Base-by-base conservation (phyloP, 2,797 vertebrate genomes). In the Eulemur rubriventer region DNA sequence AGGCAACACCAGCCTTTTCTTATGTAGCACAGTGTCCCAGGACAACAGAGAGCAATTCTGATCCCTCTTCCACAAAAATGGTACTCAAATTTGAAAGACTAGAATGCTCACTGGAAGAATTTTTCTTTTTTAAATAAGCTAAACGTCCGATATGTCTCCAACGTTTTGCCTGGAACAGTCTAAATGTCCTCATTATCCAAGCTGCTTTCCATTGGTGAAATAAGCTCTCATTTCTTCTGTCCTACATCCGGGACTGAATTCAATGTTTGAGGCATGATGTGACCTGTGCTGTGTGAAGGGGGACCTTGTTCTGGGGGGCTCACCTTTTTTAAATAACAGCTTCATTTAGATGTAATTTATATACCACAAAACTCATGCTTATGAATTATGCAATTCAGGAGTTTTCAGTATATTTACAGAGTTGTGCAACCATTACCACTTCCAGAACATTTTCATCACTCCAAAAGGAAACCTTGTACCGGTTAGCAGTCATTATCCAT, bases 281-380 rank as follows among this genome's bases (percentile, higher is more conserved):
- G 50, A 78, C 17, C 28, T 55, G 69, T 20, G 50, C 13, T 69
- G 35, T 79, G 7, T 18, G 48, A 78, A 82, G 28, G 30, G 28
- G 52, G 22, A 69, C 26, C 35, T 52, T 87, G 11, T 65, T 70
- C 28, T 48, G 14, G 50, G 46, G 24, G 17, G 61, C 7, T 75
- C 10, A 35, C 7, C 3, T 61, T n/a, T 50, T 75, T 52, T 1
- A 72, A 35, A 52, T 38, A 95, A 81, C 28, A 79, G 41, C 20
- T 72, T 97, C 61, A 55, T 61, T 88, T 70, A 94, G 63, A 38
- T 46, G 48, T 30, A 92, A 79, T 89, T 87, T 50, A 79, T 52
- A 87, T n/a, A 48, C 20, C 22, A 83, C 16, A 46, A 69, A 69
- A 52, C 46, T 46, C 35, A 81, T 80, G 67, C 20, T 67, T 52